A percentile compares a stretch with the other conserved stretches of the same genome.
These are phyloP conservation scores for Hipparchia semele DNA, from an alignment of 2,888 invertebrate genomes.

Conservation along the genomic window DNA sequence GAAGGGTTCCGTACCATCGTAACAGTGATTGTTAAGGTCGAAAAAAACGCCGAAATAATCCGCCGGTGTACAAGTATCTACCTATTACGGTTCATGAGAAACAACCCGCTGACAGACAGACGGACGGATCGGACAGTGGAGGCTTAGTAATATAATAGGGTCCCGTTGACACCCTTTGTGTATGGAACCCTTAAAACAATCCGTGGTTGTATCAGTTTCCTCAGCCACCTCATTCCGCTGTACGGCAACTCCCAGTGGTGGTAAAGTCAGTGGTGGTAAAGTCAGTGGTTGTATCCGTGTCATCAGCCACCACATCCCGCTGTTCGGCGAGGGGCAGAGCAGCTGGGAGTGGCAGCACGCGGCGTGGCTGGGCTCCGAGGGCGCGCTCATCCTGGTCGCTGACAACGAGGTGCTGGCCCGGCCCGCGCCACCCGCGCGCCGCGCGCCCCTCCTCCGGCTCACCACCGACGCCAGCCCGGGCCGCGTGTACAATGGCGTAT, in stretches of 20 bases:
- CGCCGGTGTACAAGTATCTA: too few relatives aligned
- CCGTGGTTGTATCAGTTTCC: too few relatives aligned
- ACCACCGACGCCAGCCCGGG: conserved; percentile 91
- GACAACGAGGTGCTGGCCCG: conserved; percentile 95
- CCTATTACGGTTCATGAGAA: too few relatives aligned
- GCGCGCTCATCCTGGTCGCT: conserved; percentile 90
- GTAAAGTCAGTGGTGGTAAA: not conserved
- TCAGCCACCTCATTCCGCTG: too few relatives aligned
- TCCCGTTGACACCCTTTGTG: too few relatives aligned
- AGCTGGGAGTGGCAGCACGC: conserved; percentile 90
- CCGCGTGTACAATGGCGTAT: conserved; percentile 94
- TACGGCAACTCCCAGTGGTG: not conserved
- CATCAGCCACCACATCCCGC: conserved; percentile 91
- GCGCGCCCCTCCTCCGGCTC: conserved; percentile 85
- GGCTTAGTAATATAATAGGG: too few relatives aligned
- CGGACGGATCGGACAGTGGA: too few relatives aligned
- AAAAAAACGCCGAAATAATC: too few relatives aligned
- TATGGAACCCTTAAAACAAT: too few relatives aligned
- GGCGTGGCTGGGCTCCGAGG: conserved; percentile 91
- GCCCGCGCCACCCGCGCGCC: conserved; percentile 86
- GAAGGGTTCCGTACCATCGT: too few relatives aligned
- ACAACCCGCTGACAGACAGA: too few relatives aligned
- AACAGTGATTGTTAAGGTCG: too few relatives aligned
- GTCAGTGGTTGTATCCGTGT: conserved; percentile 3
- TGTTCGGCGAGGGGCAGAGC: conserved; percentile 89